Percentiles rank a stretch among this genome's conserved stretches.
Evolutionary conservation across 2,797 vertebrate species (phyloP).

Genomic region (Melanotaenia parkinsoni): DNA sequence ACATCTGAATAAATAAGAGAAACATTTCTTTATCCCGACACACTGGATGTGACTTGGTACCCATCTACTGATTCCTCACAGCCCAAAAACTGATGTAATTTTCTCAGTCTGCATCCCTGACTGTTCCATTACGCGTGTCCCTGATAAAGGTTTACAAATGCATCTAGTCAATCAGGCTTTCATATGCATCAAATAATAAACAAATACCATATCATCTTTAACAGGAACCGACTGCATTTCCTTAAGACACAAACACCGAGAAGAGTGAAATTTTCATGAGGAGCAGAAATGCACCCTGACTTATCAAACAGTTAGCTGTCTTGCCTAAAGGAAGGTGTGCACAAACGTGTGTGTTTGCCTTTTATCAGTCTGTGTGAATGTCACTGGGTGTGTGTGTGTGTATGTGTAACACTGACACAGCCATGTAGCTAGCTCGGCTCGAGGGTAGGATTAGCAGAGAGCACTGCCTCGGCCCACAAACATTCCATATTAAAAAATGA

Average conservation of each 20-base stretch:
- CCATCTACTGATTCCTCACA: slow-evolving; percentile 5
- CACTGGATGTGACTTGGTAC: slow-evolving; percentile 4
- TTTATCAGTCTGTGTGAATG: slow-evolving; percentile 71
- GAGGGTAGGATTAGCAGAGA: slow-evolving; percentile 83
- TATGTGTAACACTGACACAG: slow-evolving; percentile 67
- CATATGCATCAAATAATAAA: slow-evolving; percentile 62
- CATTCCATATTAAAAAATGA: slow-evolving; percentile 85
- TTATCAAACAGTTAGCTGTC: slow-evolving; percentile 81
- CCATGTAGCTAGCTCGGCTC: slow-evolving; percentile 80
- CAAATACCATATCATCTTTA: slow-evolving; percentile 62
- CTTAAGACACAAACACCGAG: slow-evolving; percentile 70
- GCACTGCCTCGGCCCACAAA: slow-evolving; percentile 81
- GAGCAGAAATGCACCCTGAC: slow-evolving; percentile 74
- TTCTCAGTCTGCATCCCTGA: slow-evolving; percentile 21
- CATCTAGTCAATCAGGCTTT: slow-evolving; percentile 40
- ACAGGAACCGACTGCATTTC: slow-evolving; percentile 63
- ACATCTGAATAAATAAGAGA: neutral
- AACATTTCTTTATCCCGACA: neutral
- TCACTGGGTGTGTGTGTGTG: slow-evolving; percentile 49
- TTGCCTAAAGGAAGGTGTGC: slow-evolving; percentile 76
- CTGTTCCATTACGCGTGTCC: slow-evolving; percentile 41
- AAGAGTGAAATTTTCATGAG: slow-evolving; percentile 73
- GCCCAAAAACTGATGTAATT: slow-evolving; percentile 38
- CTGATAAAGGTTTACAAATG: slow-evolving; percentile 67
- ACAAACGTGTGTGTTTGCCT: slow-evolving; percentile 57